phyloP scores from a whole-genome alignment of 2,888 invertebrate genomes.

The Cosmia pyralina region DNA sequence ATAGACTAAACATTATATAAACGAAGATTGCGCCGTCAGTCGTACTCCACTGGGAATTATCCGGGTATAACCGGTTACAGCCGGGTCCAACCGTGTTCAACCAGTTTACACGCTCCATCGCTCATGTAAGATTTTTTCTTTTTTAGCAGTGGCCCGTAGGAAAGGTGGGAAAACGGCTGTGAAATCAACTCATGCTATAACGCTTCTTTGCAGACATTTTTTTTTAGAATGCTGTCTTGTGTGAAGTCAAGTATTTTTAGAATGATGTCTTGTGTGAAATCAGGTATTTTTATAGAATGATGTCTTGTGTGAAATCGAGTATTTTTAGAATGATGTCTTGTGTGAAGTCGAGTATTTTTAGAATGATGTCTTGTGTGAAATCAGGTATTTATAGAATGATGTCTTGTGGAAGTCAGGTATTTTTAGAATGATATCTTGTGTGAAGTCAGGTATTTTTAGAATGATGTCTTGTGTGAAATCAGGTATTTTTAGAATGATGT shows the following conservation, averaged over 20 bases:
- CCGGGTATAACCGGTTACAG: conserved; percentile 33
- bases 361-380: too few relatives aligned
- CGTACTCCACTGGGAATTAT: conserved; percentile 54
- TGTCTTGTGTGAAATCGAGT: too few relatives aligned
- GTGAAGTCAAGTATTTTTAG: too few relatives aligned
- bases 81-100: conserved; percentile 10
- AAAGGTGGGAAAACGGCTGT: not conserved
- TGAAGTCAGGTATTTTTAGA: too few relatives aligned
- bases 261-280: not conserved
- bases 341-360: too few relatives aligned
- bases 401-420: too few relatives aligned
- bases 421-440: too few relatives aligned
- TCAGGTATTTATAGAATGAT: too few relatives aligned
- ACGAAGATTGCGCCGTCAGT: conserved; percentile 57
- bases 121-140: conserved; percentile 38
- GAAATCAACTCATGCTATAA: conserved; percentile 6
- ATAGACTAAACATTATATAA: conserved; percentile 27
- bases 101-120: conserved; percentile 61
- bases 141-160: conserved; percentile 14
- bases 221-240: not conserved
- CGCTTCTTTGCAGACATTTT: not conserved
- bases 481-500: too few relatives aligned
- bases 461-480: too few relatives aligned
- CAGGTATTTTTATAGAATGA: not conserved
- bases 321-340: too few relatives aligned